Evolutionary conservation across 2,113 vertebrate species (phyloP), one percentile per base, ranked within the genome.

Genomic region (Podarcis muralis): DNA sequence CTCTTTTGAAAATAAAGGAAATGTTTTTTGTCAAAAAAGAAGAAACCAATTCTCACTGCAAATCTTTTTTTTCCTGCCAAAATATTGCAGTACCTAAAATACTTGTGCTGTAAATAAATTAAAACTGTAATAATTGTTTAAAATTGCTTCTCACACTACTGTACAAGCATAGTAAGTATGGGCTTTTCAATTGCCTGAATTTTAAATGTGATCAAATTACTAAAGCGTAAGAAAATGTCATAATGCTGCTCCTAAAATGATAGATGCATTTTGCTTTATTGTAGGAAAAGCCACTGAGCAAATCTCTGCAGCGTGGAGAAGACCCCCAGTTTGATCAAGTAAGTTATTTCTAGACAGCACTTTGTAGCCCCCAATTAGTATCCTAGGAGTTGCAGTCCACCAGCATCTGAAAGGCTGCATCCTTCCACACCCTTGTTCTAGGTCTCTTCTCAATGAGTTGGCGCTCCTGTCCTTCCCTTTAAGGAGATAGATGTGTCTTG

Each of bases 271-370:
- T 35, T 23, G 2, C 94, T 95, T 95, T 88, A 87, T 96, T 95
- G 27, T 86, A 99, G 99, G 99, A 99, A 94, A 99, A 99, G 95
- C 98, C 98, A 32, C 96, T 99, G 96, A 98, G 98, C 89, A 99
- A 99, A 96, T 99, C 99, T 78, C 96, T 99, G 25, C 99, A 99
- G 93, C 97, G 98, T 95, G 98, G 98, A 95, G 99, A 99, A 95
- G 99, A 99, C 96, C 97, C 98, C 81, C 99, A 99, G 87, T 99
- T 99, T 97, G 99, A 99, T 96, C 99, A 99, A 97, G 99, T 99
- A 97, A 97, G 98, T 97, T 35, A 30, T 72, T 15, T 11, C 57
- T 20, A 40, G 25, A 87, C 9, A 0, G 5, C 1, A 4, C 83
- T 57, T 80, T 84, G 5, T 62, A 72, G 2, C 77, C 22, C 37